A percentile compares a stretch with the other conserved stretches of the same genome.
These are phyloP conservation scores for Engystomops pustulosus DNA, from an alignment of 2,113 vertebrate genomes.

Conservation along the genomic window DNA sequence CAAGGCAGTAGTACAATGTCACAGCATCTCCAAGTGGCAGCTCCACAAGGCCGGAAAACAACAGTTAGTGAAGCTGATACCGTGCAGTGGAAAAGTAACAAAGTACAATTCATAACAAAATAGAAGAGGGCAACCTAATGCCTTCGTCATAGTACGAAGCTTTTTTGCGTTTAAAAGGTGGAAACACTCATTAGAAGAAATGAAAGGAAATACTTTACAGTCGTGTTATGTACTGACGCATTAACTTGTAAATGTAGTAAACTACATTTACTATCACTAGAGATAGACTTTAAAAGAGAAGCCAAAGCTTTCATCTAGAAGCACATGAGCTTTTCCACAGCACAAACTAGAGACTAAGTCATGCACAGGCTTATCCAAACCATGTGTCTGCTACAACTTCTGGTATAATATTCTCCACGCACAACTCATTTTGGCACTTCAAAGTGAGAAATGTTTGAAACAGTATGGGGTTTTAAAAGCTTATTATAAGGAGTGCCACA, in stretches of 20 bases:
- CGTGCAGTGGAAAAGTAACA: no score
- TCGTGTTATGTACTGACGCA: background rate
- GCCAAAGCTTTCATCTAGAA: constrained; percentile 1
- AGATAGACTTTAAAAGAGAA: background rate
- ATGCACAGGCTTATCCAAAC: constrained; percentile 7
- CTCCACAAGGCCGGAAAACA: no score
- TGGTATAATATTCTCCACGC: background rate
- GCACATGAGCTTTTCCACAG: background rate
- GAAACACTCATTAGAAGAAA: background rate
- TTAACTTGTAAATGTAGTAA: background rate
- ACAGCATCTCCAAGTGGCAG: no score
- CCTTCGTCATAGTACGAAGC: background rate
- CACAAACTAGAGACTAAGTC: background rate
- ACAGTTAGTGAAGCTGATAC: no score
- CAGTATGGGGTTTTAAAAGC: background rate
- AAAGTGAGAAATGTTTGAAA: constrained; percentile 1
- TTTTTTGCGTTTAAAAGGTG: no score
- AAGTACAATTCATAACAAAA: no score
- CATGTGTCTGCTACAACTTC: background rate
- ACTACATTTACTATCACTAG: background rate
- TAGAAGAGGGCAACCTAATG: background rate
- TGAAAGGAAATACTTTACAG: background rate
- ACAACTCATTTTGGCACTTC: constrained; percentile 24
- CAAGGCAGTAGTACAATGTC: no score
- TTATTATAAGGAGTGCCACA: background rate